Conservation (phyloP, 1,140 invertebrate species). For the Gonatopus flavifemur region DNA sequence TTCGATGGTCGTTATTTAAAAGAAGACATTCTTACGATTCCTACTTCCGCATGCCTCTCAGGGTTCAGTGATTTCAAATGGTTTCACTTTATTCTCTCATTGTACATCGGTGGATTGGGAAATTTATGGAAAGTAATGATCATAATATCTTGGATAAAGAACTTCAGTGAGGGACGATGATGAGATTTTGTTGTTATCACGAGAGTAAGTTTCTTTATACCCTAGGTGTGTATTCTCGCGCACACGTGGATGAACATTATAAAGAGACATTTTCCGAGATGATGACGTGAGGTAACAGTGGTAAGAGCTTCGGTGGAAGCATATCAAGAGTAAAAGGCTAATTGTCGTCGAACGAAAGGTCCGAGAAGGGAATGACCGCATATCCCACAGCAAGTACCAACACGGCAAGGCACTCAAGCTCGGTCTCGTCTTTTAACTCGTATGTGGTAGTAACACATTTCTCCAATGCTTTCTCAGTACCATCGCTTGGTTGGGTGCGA, state of each 20-base stretch:
- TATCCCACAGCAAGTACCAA: constrained; percentile 37
- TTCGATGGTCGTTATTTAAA: constrained; percentile 9
- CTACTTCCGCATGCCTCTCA: not conserved
- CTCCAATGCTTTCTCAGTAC: constrained; percentile 23
- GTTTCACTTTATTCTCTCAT: too few relatives aligned
- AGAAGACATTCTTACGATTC: constrained; percentile 20
- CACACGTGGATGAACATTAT: too few relatives aligned
- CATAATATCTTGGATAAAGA: too few relatives aligned
- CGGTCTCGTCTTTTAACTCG: constrained; percentile 53
- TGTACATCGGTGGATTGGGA: too few relatives aligned
- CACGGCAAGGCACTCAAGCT: constrained; percentile 54
- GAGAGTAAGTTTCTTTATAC: too few relatives aligned
- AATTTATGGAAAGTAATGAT: too few relatives aligned
- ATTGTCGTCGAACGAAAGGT: constrained; percentile 45
- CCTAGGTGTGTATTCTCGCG: too few relatives aligned
- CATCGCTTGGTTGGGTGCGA: constrained; percentile 21
- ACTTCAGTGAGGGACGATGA: too few relatives aligned
- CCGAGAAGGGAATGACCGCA: constrained; percentile 37
- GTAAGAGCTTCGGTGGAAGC: too few relatives aligned
- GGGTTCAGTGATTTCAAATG: too few relatives aligned
- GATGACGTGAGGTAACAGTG: too few relatives aligned
- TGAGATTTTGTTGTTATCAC: too few relatives aligned
- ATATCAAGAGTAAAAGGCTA: constrained; percentile 32
- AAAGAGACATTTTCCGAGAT: constrained; percentile 29
- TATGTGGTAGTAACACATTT: constrained; percentile 34